Base-by-base conservation (phyloP, 2,797 vertebrate genomes). In the Hirundo rustica region DNA sequence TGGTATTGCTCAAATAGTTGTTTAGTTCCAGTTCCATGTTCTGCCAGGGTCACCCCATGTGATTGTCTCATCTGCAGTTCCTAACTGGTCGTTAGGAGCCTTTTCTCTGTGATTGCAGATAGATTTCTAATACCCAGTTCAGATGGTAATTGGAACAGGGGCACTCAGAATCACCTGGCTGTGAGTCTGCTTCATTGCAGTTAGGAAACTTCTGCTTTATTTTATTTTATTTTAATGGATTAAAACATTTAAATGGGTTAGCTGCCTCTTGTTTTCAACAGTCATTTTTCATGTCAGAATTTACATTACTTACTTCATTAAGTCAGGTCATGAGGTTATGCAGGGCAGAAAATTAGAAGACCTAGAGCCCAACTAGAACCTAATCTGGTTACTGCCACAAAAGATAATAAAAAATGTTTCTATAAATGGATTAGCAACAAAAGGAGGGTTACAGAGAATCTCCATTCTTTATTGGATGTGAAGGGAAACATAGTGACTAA, bases 261-360 rank as follows among this genome's bases (percentile, higher is more conserved):
- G 9, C 48, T 79, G 25, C 48, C 32, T 86, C 26, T 79, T 64
- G 48, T 57, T 85, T 92, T 76, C 74, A 64, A 25, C 0, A 11
- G 21, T 80, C 30, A 60, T 80, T 92, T 85, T 78, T 78, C 64
- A 53, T 47, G 45, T 64, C 78, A 74, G 61, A 89, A 95, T 93
- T 85, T 74, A 84, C 53, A 79, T 12, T 18, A 55, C n/a, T 81
- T 68, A 45, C 45, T 79, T 78, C 8, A 55, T 64, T 77, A 87
- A 92, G 29, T 61, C 42, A 66, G 84, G 84, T 60, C 72, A 65
- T 30, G 60, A 38, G 77, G 53, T 87, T 82, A 82, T 38, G 20
- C 77, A 72, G 71, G 71, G 76, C 76, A 86, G 47, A 81, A 91
- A 86, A 86, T 76, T 60, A 86, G 83, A 91, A 81, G 76, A 75